phyloP scores from a whole-genome alignment of 2,888 invertebrate genomes.

The Xanthorhoe designata region DNA sequence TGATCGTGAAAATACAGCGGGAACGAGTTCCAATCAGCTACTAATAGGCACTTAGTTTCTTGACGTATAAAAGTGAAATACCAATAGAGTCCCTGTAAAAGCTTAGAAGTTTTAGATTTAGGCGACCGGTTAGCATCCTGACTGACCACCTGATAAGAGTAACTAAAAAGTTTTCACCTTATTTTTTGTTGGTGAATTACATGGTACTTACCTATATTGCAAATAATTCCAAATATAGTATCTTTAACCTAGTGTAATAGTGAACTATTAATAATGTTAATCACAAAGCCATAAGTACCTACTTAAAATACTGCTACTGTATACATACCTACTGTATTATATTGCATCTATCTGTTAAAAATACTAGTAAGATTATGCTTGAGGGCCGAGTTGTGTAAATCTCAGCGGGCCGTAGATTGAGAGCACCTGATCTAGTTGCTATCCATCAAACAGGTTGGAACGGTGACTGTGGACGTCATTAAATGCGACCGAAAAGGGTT shows the following conservation, averaged over 20 bases:
- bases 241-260: no score
- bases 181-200: background rate
- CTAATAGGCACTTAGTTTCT: background rate
- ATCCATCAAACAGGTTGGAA: slow-evolving; percentile 74
- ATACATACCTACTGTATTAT: no score
- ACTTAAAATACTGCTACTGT: no score
- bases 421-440: slow-evolving; percentile 50
- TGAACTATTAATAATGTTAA: no score
- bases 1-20: background rate
- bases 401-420: slow-evolving; percentile 27
- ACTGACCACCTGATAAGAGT: background rate
- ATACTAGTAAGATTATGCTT: background rate
- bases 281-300: no score
- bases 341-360: background rate
- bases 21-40: slow-evolving; percentile 3
- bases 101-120: background rate
- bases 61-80: background rate
- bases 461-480: slow-evolving; percentile 71
- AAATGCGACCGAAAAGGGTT: slow-evolving; percentile 81
- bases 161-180: background rate
- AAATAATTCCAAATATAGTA: no score
- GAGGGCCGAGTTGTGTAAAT: slow-evolving; percentile 2
- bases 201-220: no score
- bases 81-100: background rate
- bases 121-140: background rate